Evolutionary conservation across 2,888 invertebrate genomes (phyloP), one percentile per base, ranked within the genome.

Genomic region (Campopleginae sp.): DNA sequence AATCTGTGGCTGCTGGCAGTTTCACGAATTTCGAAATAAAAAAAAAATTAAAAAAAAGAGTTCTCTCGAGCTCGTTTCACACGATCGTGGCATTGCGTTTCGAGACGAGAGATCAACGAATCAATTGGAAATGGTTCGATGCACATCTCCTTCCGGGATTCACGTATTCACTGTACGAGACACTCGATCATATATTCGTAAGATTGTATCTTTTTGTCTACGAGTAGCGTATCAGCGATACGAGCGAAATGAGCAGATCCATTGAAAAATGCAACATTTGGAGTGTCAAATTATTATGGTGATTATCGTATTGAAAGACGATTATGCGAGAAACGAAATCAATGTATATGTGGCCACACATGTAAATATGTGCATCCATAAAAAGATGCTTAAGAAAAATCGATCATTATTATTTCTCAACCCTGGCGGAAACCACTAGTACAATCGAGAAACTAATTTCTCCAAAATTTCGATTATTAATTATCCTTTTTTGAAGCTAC

Each of bases 71-170:
- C 0, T 42, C 46, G 70, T 70, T 70, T 42, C 74, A 27, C 58
- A 17, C 17, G 27, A 42, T 74, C 63, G 42, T 65, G 75, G 19
- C 31, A 54, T 44, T 31, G 19, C 5, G 65, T 65, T 33, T 61
- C 61, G 44, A 23, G 33, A 63, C 23, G n/a, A 33, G 68, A 33
- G 58, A 51, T 33, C 10, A 68, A 46, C 44, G 68, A 80, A 48
- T 33, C 74, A 54, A 72, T 65, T 71, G 46, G 10, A 72, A 72
- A 61, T 48, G 68, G 31, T 38, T 27, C 65, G 48, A 68, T 46
- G 33, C 42, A 46, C 54, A 76, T 70, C 75, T 61, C 65, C 44
- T 23, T 77, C 77, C 48, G 54, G 48, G 42, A 71, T 82, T 31
- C 70, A 63, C 48, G 46, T 44, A 68, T 61, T 44, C 80, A 33